Conservation (phyloP, 2,797 vertebrate species). For the Oreonectes daqikongensis region DNA sequence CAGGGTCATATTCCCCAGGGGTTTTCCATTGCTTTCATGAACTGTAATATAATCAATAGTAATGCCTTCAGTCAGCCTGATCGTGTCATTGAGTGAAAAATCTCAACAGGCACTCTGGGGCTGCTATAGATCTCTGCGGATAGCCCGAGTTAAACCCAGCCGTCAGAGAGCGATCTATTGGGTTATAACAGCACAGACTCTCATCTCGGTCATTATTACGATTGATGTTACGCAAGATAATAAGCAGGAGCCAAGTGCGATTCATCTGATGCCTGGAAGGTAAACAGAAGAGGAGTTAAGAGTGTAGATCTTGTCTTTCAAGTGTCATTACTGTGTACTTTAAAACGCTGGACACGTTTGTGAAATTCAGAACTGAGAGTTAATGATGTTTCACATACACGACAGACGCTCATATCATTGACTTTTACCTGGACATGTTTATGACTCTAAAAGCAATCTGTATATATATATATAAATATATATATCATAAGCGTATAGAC, state of each 20-base stretch:
- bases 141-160: background rate
- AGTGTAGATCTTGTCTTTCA: constrained; percentile 20
- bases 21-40: constrained; percentile 50
- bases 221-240: constrained; percentile 36
- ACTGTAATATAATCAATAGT: constrained; percentile 63
- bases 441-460: background rate
- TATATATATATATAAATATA: too few species aligned
- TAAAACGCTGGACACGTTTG: background rate
- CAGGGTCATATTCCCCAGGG: constrained; percentile 58
- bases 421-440: background rate
- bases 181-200: constrained; percentile 20
- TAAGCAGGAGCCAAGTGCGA: constrained; percentile 32
- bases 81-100: constrained; percentile 31
- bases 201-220: constrained; percentile 33
- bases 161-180: constrained; percentile 22
- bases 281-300: constrained; percentile 41
- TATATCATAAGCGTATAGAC: too few species aligned
- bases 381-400: constrained; percentile 15
- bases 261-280: constrained; percentile 41
- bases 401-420: background rate
- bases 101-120: constrained; percentile 16
- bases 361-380: constrained; percentile 19
- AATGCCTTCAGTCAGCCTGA: constrained; percentile 49
- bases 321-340: constrained; percentile 38
- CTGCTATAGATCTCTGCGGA: constrained; percentile 18